These are phyloP conservation scores for Proterorhinus semilunaris DNA, from an alignment of 2,113 vertebrate species.

Conservation along the genomic window DNA sequence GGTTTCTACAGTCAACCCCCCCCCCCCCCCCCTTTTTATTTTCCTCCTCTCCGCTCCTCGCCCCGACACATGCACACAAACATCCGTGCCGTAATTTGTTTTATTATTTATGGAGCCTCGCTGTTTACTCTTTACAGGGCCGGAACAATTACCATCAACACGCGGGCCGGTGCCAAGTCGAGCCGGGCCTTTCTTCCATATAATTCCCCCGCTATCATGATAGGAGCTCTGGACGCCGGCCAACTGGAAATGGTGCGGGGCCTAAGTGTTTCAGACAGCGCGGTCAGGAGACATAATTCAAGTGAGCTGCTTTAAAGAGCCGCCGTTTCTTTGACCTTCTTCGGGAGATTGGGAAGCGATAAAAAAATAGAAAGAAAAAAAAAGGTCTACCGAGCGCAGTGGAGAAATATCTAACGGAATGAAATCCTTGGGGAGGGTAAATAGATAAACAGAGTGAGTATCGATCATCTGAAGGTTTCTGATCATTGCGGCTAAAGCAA, in stretches of 20 bases:
- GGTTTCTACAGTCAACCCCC: neutral
- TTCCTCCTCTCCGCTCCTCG: neutral
- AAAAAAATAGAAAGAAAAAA: neutral
- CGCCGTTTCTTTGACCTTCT: constrained; percentile 1
- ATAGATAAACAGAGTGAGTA: neutral
- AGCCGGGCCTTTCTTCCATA: constrained; percentile 8
- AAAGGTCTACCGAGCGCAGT: neutral
- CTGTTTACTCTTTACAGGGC: constrained; percentile 19
- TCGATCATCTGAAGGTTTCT: neutral
- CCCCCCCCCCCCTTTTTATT: neutral
- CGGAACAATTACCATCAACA: constrained; percentile 18
- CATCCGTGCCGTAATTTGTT: constrained; percentile 6
- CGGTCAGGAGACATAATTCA: constrained; percentile 18
- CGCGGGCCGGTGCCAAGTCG: constrained; percentile 7
- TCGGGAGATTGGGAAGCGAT: constrained; percentile 7
- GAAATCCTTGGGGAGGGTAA: constrained; percentile 1
- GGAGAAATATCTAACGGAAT: constrained; percentile 1
- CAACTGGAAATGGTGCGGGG: constrained; percentile 5
- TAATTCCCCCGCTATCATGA: constrained; percentile 5
- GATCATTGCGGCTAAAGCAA: neutral
- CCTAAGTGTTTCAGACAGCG: constrained; percentile 10
- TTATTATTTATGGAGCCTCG: constrained; percentile 13
- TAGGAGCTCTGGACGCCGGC: constrained; percentile 6
- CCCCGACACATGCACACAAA: neutral
- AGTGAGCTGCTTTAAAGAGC: constrained; percentile 4